Evolutionary conservation across 2,797 vertebrate genomes (phyloP), one percentile per base, ranked within the genome.

Genomic region (Falco concolor): DNA sequence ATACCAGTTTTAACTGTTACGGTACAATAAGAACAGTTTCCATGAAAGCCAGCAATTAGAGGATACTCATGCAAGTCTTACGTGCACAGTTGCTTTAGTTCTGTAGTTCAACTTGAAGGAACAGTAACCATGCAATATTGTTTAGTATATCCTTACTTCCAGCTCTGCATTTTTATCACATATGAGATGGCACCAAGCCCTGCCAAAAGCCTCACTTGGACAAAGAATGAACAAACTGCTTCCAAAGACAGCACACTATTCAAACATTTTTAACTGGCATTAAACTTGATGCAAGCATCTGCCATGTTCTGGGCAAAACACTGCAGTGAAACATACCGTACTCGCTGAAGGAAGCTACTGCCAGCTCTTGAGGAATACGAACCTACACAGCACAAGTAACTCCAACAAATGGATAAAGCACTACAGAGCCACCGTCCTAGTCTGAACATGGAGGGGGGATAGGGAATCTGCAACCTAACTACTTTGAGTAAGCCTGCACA

Each of bases 191-290:
- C 61, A 92, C 19, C 25, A 64, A 38, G 12, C 12, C 17, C 30
- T 89, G 70, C 74, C 65, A 92, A 86, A 84, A 89, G 32, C 20
- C 47, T 91, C 19, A 18, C 30, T 69, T 90, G 61, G 44, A 78
- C 63, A 91, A 70, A 81, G 74, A 90, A 65, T 19, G 12, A 89
- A 64, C 9, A 44, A 95, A 76, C 28, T 42, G 24, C 42, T 94
- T 79, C 56, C 63, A 91, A 93, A 93, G 73, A 59, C 63, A 73
- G 45, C 4, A 36, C 0, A 1, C 47, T 49, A 83, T 86, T 86
- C 50, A 87, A 92, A 87, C n/a, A 60, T 72, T 92, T 92, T 84
- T 93, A 91, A 91, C 87, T 88, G 87, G 76, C 76, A 88, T 44
- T 79, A 90, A 86, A 93, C 36, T 78, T 52, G 50, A 91, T 76